These are phyloP conservation scores for Zoroaster sp. DNA, from an alignment of 53 echinoderm and acorn worm genomes.

Conservation along the genomic window DNA sequence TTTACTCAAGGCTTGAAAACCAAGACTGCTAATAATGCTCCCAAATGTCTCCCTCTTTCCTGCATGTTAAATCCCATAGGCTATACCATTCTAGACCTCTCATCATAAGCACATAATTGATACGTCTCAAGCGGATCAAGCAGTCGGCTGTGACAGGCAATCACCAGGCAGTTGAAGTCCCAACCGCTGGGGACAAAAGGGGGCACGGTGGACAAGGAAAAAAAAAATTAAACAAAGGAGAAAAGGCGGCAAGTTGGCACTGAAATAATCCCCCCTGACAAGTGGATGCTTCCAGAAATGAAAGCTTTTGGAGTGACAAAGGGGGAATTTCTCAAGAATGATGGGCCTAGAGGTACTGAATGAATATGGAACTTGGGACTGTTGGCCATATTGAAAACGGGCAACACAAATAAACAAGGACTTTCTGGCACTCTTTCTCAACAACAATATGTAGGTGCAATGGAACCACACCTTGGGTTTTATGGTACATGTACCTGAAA, in stretches of 20 bases:
- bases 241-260: constrained; percentile 18
- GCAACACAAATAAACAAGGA: constrained; percentile 15
- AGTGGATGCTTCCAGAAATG: constrained; percentile 25
- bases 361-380: background rate
- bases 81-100: background rate
- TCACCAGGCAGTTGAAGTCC: constrained; percentile 2
- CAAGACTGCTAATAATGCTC: background rate
- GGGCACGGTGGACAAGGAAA: background rate
- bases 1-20: background rate
- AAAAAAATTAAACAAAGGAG: background rate
- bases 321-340: constrained; percentile 25
- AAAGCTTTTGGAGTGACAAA: background rate
- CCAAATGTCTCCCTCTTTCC: background rate
- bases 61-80: background rate
- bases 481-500: too few species aligned
- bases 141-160: constrained; percentile 20
- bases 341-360: constrained; percentile 8
- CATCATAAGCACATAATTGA: constrained; percentile 40
- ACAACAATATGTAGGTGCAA: too few species aligned
- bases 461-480: too few species aligned
- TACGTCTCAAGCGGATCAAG: constrained; percentile 37
- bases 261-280: constrained; percentile 34
- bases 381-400: background rate
- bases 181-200: background rate
- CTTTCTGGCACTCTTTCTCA: background rate